Conservation (phyloP, 2,113 vertebrate species). For the Callipepla squamata region DNA sequence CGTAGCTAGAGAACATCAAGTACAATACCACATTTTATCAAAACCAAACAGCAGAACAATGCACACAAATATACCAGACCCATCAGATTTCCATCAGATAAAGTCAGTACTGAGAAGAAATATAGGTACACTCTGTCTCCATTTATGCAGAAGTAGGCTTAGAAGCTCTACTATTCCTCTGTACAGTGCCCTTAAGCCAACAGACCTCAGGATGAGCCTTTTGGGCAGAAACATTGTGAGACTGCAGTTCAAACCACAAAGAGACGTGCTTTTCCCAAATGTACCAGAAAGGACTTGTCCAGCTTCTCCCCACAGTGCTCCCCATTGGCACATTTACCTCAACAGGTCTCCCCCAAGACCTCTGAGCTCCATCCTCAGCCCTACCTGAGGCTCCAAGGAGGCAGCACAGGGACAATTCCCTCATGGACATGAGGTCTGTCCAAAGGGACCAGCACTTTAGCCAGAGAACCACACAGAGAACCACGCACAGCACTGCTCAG, state of each 20-base stretch:
- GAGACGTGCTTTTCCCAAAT: not conserved
- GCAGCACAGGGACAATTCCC: not conserved
- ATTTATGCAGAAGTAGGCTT: constrained; percentile 43
- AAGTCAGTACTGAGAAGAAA: constrained; percentile 66
- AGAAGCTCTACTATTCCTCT: not conserved
- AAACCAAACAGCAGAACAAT: constrained; percentile 82
- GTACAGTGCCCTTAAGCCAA: not conserved
- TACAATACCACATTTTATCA: constrained; percentile 83
- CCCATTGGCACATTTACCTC: not conserved
- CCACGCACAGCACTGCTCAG: not conserved
- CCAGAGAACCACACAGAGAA: not conserved
- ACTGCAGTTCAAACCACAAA: not conserved
- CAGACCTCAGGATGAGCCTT: not conserved
- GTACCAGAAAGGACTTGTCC: not conserved
- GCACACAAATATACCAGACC: constrained; percentile 76
- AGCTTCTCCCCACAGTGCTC: not conserved
- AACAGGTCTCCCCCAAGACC: not conserved
- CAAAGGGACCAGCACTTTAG: not conserved
- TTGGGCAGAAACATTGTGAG: not conserved
- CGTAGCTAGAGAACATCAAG: constrained; percentile 81
- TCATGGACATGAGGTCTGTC: not conserved
- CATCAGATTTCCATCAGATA: constrained; percentile 75
- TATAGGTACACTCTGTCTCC: constrained; percentile 61
- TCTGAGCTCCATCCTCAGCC: not conserved
- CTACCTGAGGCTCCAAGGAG: not conserved